Evolutionary conservation across 2,797 vertebrate genomes (phyloP), one percentile per base, ranked within the genome.

Genomic region (Saguinus oedipus): DNA sequence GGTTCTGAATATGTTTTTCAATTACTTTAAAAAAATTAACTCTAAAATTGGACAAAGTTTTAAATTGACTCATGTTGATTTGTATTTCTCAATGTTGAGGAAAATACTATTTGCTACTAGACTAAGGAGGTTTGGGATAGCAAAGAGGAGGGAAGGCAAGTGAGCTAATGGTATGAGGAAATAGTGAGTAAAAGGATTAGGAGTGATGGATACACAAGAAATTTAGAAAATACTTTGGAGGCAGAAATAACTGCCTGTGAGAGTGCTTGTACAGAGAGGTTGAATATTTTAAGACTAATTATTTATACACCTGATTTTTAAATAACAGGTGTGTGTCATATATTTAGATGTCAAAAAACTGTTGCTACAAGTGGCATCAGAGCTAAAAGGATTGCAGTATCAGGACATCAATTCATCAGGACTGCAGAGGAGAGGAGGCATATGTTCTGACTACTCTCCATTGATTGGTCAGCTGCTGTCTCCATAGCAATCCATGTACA

Each of bases 381-480:
- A 83, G 61, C 74, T 57, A 75, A 91, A 97, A 96, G 61, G 75
- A 94, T 22, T 90, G 70, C 84, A 64, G 22, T 61, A 79, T 90
- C 84, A 84, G n/a, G 88, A 81, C 61, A 75, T 86, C 55, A 95
- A 27, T 94, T 90, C 78, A 92, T 94, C 86, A 96, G 83, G 92
- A 83, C 88, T 80, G 82, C 50, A 1, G 30, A 88, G 79, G 33
- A 92, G 82, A 94, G 30, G 57, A 90, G 22, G n/a, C 55, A 81
- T 94, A 95, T 91, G 30, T 93, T 95, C 72, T 81, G 70, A 95
- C 33, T 86, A 15, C 75, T 97, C 53, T 68, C 53, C 82, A 33
- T 13, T 97, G 95, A 98, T 96, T 97, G 97, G 95, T 94, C 97
- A 97, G 90, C 79, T 96, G 86, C 92, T 81, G 96, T 98, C 97